Evolutionary conservation across 2,113 vertebrate genomes (phyloP), one percentile per base, ranked within the genome.

Genomic region (Colinus virginianus): DNA sequence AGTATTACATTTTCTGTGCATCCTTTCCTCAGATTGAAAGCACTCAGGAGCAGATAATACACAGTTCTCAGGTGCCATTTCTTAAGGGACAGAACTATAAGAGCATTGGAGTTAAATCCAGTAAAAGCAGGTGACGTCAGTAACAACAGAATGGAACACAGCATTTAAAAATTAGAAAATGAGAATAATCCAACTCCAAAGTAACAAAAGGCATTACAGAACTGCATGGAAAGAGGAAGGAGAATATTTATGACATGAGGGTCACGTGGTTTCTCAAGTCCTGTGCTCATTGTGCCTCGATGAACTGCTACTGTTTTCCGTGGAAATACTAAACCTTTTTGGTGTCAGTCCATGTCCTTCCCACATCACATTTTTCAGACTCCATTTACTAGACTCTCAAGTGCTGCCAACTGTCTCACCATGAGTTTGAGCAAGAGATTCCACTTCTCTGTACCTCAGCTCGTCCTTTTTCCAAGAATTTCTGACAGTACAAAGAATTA

Each of bases 171-270:
- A 72, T 32, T n/a, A 76, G 67, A 92, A 32, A n/a, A 74, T 42
- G 59, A 32, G 69, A 79, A 87, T 77, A 90, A 88, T 48, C 92
- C 62, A 76, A 13, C 25, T 55, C 55, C 34, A 46, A 59, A 79
- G 63, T 30, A 89, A 93, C 75, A 94, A 75, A 89, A 79, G 90
- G 78, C 20, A 59, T 43, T 87, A 72, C 32, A 21, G 78, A 93
- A 77, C 40, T 21, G 42, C 28, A 55, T 4, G 11, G 78, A 36
- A 72, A 74, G 59, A 78, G 17, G 36, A 72, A 81, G 67, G 36
- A 82, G 46, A 88, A 72, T 46, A 87, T 85, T 69, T 75, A 68
- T 15, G 43, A 79, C 10, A 32, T 4, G 43, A 77, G 61, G 28
- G 38, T 45, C 69, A 49, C 0, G 1, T 67, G 79, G 71, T n/a